Evolutionary conservation across 2,797 vertebrate genomes (phyloP).

Genomic region (Botia almorhae): DNA sequence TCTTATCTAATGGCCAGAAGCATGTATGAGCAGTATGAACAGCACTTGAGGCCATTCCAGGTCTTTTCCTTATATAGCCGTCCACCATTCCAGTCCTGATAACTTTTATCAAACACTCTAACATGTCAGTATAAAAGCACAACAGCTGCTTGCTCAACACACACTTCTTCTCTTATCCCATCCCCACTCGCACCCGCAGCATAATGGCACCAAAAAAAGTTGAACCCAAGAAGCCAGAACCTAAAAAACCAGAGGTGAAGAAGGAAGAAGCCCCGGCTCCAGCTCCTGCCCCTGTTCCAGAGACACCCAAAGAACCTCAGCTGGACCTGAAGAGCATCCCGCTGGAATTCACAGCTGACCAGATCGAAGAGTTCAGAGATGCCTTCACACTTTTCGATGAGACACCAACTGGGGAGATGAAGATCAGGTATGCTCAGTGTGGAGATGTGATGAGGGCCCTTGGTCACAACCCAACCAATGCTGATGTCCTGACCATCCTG

Average conservation of each 20-base stretch:
- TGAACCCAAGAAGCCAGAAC: conserved; percentile 77
- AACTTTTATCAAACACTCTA: conserved; percentile 52
- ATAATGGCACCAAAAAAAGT: conserved; percentile 81
- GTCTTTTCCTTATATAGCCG: conserved; percentile 63
- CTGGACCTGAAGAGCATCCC: conserved; percentile 87
- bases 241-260: conserved; percentile 71
- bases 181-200: background rate
- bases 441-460: conserved; percentile 92
- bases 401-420: conserved; percentile 87
- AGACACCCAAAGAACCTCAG: conserved; percentile 74
- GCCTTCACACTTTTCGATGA: conserved; percentile 93
- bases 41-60: conserved; percentile 55
- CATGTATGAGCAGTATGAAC: conserved; percentile 37
- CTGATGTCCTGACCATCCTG: conserved; percentile 88
- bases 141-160: conserved; percentile 10
- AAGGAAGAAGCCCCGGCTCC: conserved; percentile 64
- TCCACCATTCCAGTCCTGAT: conserved; percentile 36
- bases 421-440: conserved; percentile 89
- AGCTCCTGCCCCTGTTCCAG: conserved; percentile 67
- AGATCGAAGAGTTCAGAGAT: conserved; percentile 88
- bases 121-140: conserved; percentile 54
- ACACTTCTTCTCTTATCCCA: conserved; percentile 5
- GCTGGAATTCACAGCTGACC: conserved; percentile 78
- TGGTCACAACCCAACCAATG: conserved; percentile 90
- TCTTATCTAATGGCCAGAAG: conserved; percentile 26